Evolutionary conservation across 2,113 vertebrate genomes (phyloP), one percentile per base, ranked within the genome.

Genomic region (Perca flavescens): DNA sequence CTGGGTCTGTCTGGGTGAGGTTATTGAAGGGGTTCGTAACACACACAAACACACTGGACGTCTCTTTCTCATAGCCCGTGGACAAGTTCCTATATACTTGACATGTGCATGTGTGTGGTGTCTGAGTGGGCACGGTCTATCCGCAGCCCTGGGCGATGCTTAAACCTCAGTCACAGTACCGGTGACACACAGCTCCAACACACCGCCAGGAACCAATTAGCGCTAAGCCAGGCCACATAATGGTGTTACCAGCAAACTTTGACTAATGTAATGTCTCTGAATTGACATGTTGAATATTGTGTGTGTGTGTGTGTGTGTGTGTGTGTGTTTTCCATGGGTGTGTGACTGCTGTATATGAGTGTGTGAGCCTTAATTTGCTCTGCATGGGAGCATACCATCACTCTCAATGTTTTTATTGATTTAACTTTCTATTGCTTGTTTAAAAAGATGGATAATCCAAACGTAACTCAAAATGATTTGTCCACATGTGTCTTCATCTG

Each of bases 141-240:
- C 84, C 75, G 28, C 77, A 84, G 90, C 92, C 86, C 57, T 67
- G 75, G 87, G 89, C 87, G 21, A 87, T 85, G 86, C 88, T 90
- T 84, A 93, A 88, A 86, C 87, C 85, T 93, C 89, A 90, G 86
- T 89, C 92, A 77, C 88, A 88, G 86, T 16, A 83, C 88, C 49
- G 65, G 86, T 87, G 85, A 92, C 91, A 91, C 83, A 83, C 64
- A 82, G 82, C 86, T 90, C 69, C 28, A 71, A 65, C 57, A 73
- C 72, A 63, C 47, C 53, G 73, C 83, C 86, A 87, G 87, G 86
- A 92, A 90, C 88, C 90, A 88, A 89, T 92, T 90, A 92, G 64
- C 47, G 7, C 70, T 89, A 88, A 91, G 77, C 86, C 76, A 83
- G 84, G 85, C 83, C 84, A 86, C 77, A 71, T 89, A 85, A 91